Conservation (phyloP, 2,888 invertebrate species). For the Magallana nippona region DNA sequence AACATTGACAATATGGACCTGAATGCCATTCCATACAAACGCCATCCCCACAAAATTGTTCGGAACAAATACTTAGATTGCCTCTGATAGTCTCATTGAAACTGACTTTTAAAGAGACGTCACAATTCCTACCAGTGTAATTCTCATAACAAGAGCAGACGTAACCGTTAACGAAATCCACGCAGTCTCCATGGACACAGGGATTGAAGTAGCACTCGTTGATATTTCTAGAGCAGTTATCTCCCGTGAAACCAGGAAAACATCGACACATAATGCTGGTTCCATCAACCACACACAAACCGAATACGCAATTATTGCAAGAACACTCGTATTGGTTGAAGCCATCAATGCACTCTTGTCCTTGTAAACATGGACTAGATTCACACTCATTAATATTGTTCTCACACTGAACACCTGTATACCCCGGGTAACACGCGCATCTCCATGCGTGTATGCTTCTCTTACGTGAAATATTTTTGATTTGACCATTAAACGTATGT, state of each 20-base stretch:
- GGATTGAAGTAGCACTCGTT: not conserved
- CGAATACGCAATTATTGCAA: not conserved
- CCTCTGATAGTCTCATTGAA: not conserved
- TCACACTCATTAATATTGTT: not conserved
- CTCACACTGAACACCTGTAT: conserved; percentile 18
- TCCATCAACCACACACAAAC: not conserved
- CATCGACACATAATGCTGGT: not conserved
- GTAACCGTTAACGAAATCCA: conserved; percentile 17
- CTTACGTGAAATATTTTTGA: not conserved
- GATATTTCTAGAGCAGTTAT: conserved; percentile 9
- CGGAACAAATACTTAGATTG: not conserved
- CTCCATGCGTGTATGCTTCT: not conserved
- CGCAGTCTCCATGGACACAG: conserved; percentile 27
- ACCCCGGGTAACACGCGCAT: conserved; percentile 17
- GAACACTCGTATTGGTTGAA: not conserved
- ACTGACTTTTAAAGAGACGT: not conserved
- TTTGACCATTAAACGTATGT: not conserved
- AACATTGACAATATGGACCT: not conserved
- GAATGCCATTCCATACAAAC: not conserved
- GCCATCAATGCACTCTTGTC: not conserved
- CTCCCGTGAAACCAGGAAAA: conserved; percentile 11
- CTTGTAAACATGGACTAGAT: not conserved
- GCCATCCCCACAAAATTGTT: not conserved
- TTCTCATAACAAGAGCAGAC: conserved; percentile 1
- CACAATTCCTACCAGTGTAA: conserved; percentile 6